These are phyloP conservation scores for Pemphredon lugubris DNA, from an alignment of 2,888 invertebrate species.

Conservation along the genomic window DNA sequence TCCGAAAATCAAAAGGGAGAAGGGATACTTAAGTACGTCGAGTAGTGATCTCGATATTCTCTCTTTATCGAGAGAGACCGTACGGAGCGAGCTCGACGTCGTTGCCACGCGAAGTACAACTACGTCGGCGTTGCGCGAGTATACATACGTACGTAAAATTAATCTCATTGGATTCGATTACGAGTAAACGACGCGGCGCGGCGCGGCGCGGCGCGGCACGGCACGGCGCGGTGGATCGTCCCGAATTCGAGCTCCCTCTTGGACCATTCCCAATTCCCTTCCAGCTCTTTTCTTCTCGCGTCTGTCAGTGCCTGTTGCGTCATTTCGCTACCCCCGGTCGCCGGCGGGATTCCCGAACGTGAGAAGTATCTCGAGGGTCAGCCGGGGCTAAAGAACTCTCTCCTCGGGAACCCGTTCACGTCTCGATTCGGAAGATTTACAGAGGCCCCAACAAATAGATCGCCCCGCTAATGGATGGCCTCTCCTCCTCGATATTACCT, in stretches of 20 bases:
- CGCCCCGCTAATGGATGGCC: constrained; percentile 61
- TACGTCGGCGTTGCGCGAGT: constrained; percentile 8
- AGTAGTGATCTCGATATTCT: no score
- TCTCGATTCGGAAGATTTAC: constrained; percentile 57
- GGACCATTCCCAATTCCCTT: constrained; percentile 64
- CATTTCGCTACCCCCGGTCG: constrained; percentile 52
- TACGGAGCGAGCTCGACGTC: no score
- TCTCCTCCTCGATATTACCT: constrained; percentile 51
- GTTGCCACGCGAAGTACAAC: no score
- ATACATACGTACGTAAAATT: constrained; percentile 23
- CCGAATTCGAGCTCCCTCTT: constrained; percentile 42
- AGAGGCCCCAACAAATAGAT: constrained; percentile 57
- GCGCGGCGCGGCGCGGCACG: no score
- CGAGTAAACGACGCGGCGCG: no score
- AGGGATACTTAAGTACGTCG: neutral
- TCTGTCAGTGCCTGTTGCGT: constrained; percentile 66
- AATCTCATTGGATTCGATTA: constrained; percentile 32
- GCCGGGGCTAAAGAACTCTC: constrained; percentile 31
- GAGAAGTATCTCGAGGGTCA: constrained; percentile 49
- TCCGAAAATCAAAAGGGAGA: neutral
- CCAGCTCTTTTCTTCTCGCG: constrained; percentile 46
- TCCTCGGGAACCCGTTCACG: constrained; percentile 43
- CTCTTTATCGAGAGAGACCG: no score
- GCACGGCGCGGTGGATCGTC: constrained; percentile 15
- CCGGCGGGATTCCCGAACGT: constrained; percentile 37